Evolutionary conservation across 2,797 vertebrate genomes (phyloP).

Genomic region (Sphaeramia orbicularis): DNA sequence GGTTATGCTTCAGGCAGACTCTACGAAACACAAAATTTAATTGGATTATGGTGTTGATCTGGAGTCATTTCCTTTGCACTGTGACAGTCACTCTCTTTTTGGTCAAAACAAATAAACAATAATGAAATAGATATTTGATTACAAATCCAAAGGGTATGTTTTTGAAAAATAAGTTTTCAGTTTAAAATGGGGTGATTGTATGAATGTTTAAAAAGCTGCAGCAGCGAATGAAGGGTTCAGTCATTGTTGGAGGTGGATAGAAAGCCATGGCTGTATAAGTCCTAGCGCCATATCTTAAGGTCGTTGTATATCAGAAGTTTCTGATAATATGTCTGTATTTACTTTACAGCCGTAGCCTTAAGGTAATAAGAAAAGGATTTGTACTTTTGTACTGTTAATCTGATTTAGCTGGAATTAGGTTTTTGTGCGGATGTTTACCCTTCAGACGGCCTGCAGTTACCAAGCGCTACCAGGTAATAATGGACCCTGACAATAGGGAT

Average conservation of each 20-base stretch:
- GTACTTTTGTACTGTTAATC: slow-evolving; percentile 48
- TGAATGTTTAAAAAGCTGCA: background rate
- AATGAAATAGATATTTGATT: slow-evolving; percentile 10
- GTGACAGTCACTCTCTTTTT: background rate
- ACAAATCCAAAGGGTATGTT: slow-evolving; percentile 3
- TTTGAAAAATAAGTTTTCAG: background rate
- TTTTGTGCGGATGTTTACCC: slow-evolving; percentile 20
- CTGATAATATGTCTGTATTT: background rate
- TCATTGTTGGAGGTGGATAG: background rate
- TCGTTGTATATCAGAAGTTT: background rate
- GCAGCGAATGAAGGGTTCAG: background rate
- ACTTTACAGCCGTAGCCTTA: background rate
- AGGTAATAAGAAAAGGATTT: slow-evolving; percentile 17
- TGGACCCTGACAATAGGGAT: slow-evolving; percentile 75
- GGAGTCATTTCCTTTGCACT: slow-evolving; percentile 3
- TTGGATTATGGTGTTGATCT: slow-evolving; percentile 44
- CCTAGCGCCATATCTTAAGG: background rate
- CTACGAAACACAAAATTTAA: slow-evolving; percentile 29
- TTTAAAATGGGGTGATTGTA: background rate
- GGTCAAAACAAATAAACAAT: slow-evolving; percentile 20
- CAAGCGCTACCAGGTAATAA: slow-evolving; percentile 71
- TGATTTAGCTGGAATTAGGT: slow-evolving; percentile 46
- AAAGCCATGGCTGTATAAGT: slow-evolving; percentile 5
- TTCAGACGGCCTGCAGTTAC: slow-evolving; percentile 48
- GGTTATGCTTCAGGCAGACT: slow-evolving; percentile 6